These are phyloP conservation scores for Lordiphosa mommai DNA, from an alignment of 1,140 invertebrate species.

Conservation along the genomic window DNA sequence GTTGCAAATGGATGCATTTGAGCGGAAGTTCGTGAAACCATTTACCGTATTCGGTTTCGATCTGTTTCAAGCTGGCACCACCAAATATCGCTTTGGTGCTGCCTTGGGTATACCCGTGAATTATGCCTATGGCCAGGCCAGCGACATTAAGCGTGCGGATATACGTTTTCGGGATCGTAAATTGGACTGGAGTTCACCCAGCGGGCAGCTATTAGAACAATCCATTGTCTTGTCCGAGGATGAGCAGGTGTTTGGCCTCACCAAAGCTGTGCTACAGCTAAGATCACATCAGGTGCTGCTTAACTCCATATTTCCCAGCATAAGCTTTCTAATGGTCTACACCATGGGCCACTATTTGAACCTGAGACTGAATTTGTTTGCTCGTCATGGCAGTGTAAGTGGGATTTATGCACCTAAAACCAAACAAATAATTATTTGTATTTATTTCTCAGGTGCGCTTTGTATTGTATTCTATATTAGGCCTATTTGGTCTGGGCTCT, in stretches of 20 bases:
- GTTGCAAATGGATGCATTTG: slow-evolving; percentile 78
- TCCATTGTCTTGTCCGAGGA: slow-evolving; percentile 86
- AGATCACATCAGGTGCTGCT: slow-evolving; percentile 82
- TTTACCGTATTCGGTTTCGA: slow-evolving; percentile 85
- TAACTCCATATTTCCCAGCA: slow-evolving; percentile 80
- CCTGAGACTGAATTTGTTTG: slow-evolving; percentile 81
- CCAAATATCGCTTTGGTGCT: slow-evolving; percentile 80
- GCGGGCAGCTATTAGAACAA: slow-evolving; percentile 83
- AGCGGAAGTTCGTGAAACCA: slow-evolving; percentile 80
- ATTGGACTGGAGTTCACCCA: slow-evolving; percentile 83
- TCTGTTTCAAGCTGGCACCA: slow-evolving; percentile 80
- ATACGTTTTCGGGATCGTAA: slow-evolving; percentile 81
- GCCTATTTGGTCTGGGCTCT: slow-evolving; percentile 81
- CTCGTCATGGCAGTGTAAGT: slow-evolving; percentile 78
- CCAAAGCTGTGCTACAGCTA: slow-evolving; percentile 84
- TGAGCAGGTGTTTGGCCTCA: slow-evolving; percentile 89
- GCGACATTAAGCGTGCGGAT: slow-evolving; percentile 80
- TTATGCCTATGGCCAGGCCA: slow-evolving; percentile 81
- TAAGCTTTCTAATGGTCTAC: slow-evolving; percentile 80
- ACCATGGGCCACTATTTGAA: slow-evolving; percentile 81
- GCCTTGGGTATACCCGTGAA: slow-evolving; percentile 84
- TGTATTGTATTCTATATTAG: slow-evolving; percentile 82
- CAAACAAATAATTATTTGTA: background rate
- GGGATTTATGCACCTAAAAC: background rate
- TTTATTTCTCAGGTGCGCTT: slow-evolving; percentile 77